Evolutionary conservation across 2,888 invertebrate genomes (phyloP).

Genomic region (Agriotes lineatus): DNA sequence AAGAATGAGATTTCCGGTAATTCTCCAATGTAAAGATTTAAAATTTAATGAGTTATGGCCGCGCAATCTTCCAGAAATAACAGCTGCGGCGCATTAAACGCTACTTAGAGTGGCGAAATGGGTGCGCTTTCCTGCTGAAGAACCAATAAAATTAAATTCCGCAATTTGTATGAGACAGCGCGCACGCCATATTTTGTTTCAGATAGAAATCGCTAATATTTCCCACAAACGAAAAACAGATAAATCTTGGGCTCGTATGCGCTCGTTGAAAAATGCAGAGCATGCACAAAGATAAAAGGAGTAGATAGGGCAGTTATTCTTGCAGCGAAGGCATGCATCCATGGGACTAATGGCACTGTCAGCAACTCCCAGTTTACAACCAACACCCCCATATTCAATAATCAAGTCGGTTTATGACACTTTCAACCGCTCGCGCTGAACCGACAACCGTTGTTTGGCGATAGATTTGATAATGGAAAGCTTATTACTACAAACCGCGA

Average conservation of each 20-base stretch:
- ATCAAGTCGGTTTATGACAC: neutral
- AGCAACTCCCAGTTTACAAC: neutral
- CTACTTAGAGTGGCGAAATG: constrained; percentile 6
- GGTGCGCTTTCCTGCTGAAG: constrained; percentile 12
- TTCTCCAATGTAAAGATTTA: neutral
- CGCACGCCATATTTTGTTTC: constrained; percentile 16
- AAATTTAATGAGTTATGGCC: constrained; percentile 16
- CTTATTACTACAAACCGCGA: neutral
- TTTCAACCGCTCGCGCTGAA: neutral
- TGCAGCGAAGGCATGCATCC: neutral
- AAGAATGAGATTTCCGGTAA: too few relatives aligned
- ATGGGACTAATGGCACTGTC: constrained; percentile 1
- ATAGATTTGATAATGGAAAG: neutral
- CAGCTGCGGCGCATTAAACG: constrained; percentile 15
- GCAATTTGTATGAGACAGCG: constrained; percentile 15
- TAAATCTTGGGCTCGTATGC: constrained; percentile 14
- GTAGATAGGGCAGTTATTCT: neutral
- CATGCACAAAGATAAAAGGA: constrained; percentile 16
- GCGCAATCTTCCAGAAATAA: constrained; percentile 7
- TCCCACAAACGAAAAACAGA: constrained; percentile 15
- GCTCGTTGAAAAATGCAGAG: constrained; percentile 21
- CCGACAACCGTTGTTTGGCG: neutral
- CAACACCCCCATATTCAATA: neutral
- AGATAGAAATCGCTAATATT: constrained; percentile 18
- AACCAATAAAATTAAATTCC: constrained; percentile 23